These are phyloP conservation scores for Syrphus vitripennis DNA, from an alignment of 2,888 invertebrate species.

Conservation along the genomic window DNA sequence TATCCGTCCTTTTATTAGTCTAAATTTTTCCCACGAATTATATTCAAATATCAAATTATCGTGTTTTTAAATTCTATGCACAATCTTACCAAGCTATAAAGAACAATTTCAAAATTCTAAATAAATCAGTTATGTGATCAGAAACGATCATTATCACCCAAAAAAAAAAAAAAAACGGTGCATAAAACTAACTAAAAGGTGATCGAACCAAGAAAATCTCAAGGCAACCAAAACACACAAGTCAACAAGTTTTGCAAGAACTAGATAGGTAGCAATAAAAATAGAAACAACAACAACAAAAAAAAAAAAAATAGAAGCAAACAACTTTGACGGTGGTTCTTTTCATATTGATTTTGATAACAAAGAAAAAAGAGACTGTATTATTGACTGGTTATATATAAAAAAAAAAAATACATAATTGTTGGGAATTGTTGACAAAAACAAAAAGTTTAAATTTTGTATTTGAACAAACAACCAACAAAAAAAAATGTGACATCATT, in stretches of 20 bases:
- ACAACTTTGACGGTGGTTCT: not conserved
- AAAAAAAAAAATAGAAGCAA: not conserved
- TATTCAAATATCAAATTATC: no score
- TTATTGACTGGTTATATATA: not conserved
- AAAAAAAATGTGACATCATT: slow-evolving; percentile 33
- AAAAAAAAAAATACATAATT: not conserved
- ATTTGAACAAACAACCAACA: not conserved
- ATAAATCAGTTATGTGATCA: not conserved
- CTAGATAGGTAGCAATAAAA: slow-evolving; percentile 24
- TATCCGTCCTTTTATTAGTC: no score
- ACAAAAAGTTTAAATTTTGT: not conserved
- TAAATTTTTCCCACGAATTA: no score
- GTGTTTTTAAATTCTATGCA: not conserved
- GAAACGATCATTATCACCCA: not conserved
- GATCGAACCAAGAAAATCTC: slow-evolving; percentile 43
- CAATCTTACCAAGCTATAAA: not conserved
- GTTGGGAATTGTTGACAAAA: not conserved
- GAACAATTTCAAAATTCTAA: not conserved
- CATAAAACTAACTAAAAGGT: not conserved
- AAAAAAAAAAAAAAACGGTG: not conserved
- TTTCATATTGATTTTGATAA: not conserved
- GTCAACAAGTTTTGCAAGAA: slow-evolving; percentile 12
- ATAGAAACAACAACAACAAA: no score
- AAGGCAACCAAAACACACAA: slow-evolving; percentile 14
- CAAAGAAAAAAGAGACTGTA: not conserved